A percentile compares a stretch with the other conserved stretches of the same genome.
Conservation (phyloP, 2,888 invertebrate genomes). For the Petrolisthes manimaculis region DNA sequence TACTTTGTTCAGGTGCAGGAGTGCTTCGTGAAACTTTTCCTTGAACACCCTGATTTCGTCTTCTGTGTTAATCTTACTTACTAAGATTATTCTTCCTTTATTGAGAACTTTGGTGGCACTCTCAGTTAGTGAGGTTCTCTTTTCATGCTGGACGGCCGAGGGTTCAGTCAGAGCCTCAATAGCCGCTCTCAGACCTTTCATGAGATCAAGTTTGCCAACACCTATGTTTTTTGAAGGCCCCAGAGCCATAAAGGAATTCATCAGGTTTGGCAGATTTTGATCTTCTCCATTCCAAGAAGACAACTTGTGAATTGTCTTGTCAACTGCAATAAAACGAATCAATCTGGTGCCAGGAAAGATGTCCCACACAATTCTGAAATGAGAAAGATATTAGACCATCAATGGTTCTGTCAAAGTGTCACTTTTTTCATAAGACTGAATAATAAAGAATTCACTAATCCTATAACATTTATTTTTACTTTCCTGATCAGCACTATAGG, state of each 20-base stretch:
- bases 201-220: conserved; percentile 49
- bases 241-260: conserved; percentile 58
- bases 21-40: conserved; percentile 85
- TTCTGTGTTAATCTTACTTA: conserved; percentile 89
- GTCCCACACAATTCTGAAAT: conserved; percentile 86
- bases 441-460: no score
- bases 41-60: conserved; percentile 87
- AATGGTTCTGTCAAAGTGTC: no score
- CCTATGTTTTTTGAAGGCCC: conserved; percentile 55
- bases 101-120: conserved; percentile 73
- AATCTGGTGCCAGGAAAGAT: conserved; percentile 92
- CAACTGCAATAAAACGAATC: conserved; percentile 80
- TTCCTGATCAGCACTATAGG: no score
- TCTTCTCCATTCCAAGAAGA: conserved; percentile 87
- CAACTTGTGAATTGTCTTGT: conserved; percentile 78
- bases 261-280: conserved; percentile 81
- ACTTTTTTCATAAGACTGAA: no score
- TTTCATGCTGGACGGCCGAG: conserved; percentile 80
- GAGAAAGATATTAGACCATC: neutral
- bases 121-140: conserved; percentile 72
- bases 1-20: conserved; percentile 84
- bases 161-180: conserved; percentile 87
- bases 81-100: conserved; percentile 88
- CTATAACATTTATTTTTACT: no score
- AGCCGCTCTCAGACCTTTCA: conserved; percentile 72